These are phyloP conservation scores for Anolis carolinensis DNA, from an alignment of 2,113 vertebrate species.

Conservation along the genomic window DNA sequence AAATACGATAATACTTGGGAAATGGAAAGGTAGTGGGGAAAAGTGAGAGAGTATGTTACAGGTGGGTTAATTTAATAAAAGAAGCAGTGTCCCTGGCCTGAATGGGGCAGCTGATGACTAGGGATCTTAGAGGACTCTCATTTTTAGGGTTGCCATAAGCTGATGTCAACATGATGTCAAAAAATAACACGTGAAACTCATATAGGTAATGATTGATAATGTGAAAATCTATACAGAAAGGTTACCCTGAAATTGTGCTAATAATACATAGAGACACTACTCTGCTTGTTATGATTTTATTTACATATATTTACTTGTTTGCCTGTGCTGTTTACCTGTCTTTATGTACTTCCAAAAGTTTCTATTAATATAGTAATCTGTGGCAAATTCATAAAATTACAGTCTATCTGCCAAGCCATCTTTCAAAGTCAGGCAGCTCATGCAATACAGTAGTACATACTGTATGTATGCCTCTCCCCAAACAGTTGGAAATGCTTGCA, in stretches of 20 bases:
- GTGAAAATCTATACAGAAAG: not conserved
- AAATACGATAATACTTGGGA: too few species aligned
- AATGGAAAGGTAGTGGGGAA: too few species aligned
- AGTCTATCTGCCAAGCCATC: not conserved
- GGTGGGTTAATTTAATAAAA: too few species aligned
- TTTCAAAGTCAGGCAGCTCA: not conserved
- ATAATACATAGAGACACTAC: not conserved
- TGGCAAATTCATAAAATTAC: not conserved
- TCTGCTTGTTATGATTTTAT: not conserved
- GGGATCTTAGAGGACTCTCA: too few species aligned
- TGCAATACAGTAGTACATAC: not conserved
- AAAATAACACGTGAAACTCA: too few species aligned
- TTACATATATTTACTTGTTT: not conserved
- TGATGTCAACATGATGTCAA: too few species aligned
- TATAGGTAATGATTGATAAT: not conserved
- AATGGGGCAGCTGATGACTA: too few species aligned
- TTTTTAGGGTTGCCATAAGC: too few species aligned
- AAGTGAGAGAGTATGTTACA: too few species aligned
- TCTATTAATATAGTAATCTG: not conserved
- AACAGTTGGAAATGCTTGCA: not conserved
- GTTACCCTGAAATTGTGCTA: not conserved
- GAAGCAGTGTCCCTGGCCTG: too few species aligned
- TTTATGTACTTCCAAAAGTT: not conserved
- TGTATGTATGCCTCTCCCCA: not conserved
- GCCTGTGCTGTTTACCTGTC: not conserved